Base-by-base conservation (phyloP, 1,140 invertebrate species). In the Drosophila bifasciata region DNA sequence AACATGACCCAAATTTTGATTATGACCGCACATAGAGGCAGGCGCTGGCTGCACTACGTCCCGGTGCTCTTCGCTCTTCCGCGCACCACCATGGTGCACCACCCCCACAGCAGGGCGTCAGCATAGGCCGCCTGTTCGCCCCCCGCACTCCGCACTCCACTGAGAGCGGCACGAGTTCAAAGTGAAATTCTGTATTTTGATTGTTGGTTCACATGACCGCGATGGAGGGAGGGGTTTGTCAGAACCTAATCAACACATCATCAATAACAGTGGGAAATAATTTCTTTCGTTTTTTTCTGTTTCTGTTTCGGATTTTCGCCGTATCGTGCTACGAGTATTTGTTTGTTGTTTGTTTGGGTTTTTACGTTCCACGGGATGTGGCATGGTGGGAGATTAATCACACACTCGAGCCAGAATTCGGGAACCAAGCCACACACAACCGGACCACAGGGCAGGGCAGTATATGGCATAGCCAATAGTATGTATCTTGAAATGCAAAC, bases 241-340 rank as follows among this genome's bases (percentile, higher is more conserved):
- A 89, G 86, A 89, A 89, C 85, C 80, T 89, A 89, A 89, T 89
- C 85, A 89, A 89, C 85, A 89, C 85, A 89, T 89, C 85, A 89
- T 89, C 85, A 89, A 89, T 89, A 89, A 89, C 85, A 89, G 85
- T 81, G 77, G 79, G 77, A 89, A 69, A 79, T 81, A 74, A 78
- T 89, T 84, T 80, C 60, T 63, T 71, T 70, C 60, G 0, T 69
- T 68, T 55, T 51, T 39, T 36, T 13, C 21, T 1, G 1, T 4
- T 21, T 21, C 2, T n/a, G 19, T 21, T 21, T 21, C 19, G 19
- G 16, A 23, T 25, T 17, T 19, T 23, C 21, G 6, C 15, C 28
- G 9, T 39, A 23, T 5, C 5, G 23, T 7, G 23, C 23, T 25
- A 25, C 23, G 6, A 25, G 19, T 21, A 25, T 16, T 28, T 53